Conservation (phyloP, 2,888 invertebrate species). For the Agrochola litura region DNA sequence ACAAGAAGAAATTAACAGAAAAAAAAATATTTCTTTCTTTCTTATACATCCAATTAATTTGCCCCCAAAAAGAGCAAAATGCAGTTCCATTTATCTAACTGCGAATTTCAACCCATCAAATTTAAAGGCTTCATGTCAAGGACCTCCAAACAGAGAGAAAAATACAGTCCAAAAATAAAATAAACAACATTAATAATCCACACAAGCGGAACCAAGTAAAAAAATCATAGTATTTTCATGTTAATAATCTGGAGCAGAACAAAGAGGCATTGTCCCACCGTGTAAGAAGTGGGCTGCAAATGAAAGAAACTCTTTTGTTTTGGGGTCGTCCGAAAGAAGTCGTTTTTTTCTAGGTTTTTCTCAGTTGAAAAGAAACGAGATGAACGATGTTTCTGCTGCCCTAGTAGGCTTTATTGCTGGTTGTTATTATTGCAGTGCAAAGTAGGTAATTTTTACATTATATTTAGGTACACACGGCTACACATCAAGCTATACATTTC, state of each 20-base stretch:
- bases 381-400: slow-evolving; percentile 48
- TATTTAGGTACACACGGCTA: neutral
- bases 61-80: neutral
- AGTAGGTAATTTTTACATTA: slow-evolving; percentile 6
- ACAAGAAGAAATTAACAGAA: too few species aligned
- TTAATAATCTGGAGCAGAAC: slow-evolving; percentile 78
- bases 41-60: neutral
- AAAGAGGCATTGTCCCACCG: slow-evolving; percentile 79
- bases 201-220: slow-evolving; percentile 48
- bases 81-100: neutral
- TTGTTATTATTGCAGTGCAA: slow-evolving; percentile 5
- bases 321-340: slow-evolving; percentile 72
- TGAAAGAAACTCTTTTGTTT: slow-evolving; percentile 79
- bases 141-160: neutral
- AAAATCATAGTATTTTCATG: slow-evolving; percentile 70
- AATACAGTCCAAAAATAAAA: slow-evolving; percentile 22
- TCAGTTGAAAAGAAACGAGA: slow-evolving; percentile 54
- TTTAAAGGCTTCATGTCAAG: too few species aligned
- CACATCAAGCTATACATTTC: too few species aligned
- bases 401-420: slow-evolving; percentile 54
- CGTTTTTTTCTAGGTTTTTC: slow-evolving; percentile 63
- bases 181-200: slow-evolving; percentile 29
- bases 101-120: too few species aligned
- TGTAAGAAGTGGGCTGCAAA: slow-evolving; percentile 78
- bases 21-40: too few species aligned